A percentile compares a stretch with the other conserved stretches of the same genome.
Evolutionary conservation across 2,113 vertebrate species (phyloP).

Genomic region (Bubo bubo): DNA sequence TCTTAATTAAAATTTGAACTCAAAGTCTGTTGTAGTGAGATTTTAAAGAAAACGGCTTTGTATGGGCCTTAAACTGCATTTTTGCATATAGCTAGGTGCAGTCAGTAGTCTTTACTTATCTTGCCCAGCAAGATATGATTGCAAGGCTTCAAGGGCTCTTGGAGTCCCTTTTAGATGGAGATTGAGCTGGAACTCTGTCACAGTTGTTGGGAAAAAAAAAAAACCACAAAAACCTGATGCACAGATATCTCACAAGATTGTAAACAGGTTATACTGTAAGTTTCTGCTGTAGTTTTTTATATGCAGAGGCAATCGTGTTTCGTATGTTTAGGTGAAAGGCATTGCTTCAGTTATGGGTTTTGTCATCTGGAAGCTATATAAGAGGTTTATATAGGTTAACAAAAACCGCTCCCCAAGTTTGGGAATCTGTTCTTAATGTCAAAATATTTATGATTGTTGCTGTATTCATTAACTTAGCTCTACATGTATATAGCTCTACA

Average conservation of each 20-base stretch:
- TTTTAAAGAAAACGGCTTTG: background rate
- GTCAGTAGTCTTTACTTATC: background rate
- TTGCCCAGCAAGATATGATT: accelerated
- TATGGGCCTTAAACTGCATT: background rate
- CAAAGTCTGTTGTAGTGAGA: background rate
- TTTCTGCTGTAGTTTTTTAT: background rate
- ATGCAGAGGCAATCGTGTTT: background rate
- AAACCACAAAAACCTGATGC: background rate
- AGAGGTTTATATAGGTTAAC: background rate
- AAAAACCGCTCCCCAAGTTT: background rate
- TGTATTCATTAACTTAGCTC: background rate
- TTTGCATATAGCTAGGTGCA: background rate
- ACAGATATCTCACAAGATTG: no score
- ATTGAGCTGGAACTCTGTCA: background rate
- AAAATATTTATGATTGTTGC: background rate
- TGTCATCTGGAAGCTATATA: background rate
- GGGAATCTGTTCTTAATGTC: background rate
- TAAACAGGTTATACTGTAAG: background rate
- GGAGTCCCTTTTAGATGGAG: background rate
- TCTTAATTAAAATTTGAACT: background rate
- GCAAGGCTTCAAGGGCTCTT: background rate
- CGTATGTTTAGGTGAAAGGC: background rate
- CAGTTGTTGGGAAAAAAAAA: background rate
- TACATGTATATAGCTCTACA: background rate
- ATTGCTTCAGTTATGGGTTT: background rate